These are phyloP conservation scores for Meriones psammophilus DNA, from an alignment of 2,797 vertebrate genomes.

Conservation along the genomic window DNA sequence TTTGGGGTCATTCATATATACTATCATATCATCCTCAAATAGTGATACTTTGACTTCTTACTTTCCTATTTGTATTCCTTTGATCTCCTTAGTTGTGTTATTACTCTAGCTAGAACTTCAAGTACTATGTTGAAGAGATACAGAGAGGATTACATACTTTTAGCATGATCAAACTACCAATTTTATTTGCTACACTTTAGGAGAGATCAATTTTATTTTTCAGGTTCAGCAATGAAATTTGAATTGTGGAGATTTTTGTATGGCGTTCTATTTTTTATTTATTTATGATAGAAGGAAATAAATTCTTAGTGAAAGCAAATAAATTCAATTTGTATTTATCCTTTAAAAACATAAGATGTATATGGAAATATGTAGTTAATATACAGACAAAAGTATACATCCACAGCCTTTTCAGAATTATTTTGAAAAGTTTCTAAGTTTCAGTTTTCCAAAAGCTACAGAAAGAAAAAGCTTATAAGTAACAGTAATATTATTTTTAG, in stretches of 20 bases:
- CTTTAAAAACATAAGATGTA: background rate
- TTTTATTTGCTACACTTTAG: background rate
- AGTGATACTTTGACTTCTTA: too few relatives aligned
- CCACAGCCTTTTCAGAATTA: background rate
- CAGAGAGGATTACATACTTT: too few relatives aligned
- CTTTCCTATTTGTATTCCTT: too few relatives aligned
- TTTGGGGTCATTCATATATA: too few relatives aligned
- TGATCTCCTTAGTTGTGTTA: too few relatives aligned
- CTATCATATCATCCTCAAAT: too few relatives aligned
- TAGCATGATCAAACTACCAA: background rate
- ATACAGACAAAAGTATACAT: background rate
- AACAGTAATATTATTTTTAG: background rate
- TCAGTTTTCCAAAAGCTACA: slow-evolving; percentile 3
- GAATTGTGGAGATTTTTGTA: background rate
- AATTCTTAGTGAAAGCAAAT: slow-evolving; percentile 12
- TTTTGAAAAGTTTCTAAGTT: background rate
- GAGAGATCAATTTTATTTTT: background rate
- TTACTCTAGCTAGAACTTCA: too few relatives aligned
- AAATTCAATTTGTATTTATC: background rate
- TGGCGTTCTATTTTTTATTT: background rate
- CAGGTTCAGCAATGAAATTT: background rate
- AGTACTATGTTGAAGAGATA: too few relatives aligned
- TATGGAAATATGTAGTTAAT: background rate
- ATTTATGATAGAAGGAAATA: slow-evolving; percentile 29
- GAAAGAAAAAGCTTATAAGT: background rate